Conservation (phyloP, 1,140 invertebrate species). For the Drosophila subpulchrella region DNA sequence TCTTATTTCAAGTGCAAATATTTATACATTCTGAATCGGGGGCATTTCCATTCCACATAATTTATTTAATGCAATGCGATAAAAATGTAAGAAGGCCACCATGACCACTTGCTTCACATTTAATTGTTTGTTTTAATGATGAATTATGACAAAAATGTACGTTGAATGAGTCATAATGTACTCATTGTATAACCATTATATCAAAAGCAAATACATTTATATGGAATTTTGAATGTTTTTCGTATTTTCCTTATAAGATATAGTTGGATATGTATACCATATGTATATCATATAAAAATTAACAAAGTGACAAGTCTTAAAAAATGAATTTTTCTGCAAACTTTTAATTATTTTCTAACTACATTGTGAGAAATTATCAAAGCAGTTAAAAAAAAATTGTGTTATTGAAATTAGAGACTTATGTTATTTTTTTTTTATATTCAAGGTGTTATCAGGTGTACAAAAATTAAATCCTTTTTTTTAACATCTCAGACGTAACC, state of each 20-base stretch:
- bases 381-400: too few relatives aligned
- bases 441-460: too few relatives aligned
- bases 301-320: background rate
- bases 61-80: constrained; percentile 3
- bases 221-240: too few relatives aligned
- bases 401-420: too few relatives aligned
- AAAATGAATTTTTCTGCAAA: background rate
- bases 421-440: too few relatives aligned
- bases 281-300: too few relatives aligned
- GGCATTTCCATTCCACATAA: constrained; percentile 12
- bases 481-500: too few relatives aligned
- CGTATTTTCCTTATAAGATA: too few relatives aligned
- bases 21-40: constrained; percentile 14
- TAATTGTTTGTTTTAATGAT: constrained; percentile 10
- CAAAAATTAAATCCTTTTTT: too few relatives aligned
- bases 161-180: background rate
- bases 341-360: background rate
- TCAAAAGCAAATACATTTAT: too few relatives aligned
- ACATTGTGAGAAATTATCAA: background rate
- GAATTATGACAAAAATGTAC: too few relatives aligned
- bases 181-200: background rate
- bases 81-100: background rate
- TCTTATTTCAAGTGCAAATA: constrained; percentile 26
- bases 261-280: too few relatives aligned
- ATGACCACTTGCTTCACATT: background rate